Evolutionary conservation across 1,140 invertebrate species (phyloP), one percentile per base, ranked within the genome.

Genomic region (Danaus melanippus): DNA sequence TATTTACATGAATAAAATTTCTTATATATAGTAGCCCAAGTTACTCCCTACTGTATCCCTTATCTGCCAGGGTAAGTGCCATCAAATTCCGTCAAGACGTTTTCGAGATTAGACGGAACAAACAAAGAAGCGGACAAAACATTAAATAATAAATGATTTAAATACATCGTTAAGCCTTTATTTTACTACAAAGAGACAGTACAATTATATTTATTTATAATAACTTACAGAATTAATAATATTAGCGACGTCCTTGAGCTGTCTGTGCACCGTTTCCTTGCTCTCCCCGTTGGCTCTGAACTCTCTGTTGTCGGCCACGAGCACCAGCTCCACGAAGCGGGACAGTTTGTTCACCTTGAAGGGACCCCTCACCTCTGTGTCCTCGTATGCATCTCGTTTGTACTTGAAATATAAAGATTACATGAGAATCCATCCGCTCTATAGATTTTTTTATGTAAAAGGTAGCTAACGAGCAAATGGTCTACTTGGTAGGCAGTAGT

Each of bases 171-270:
- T n/a, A 7, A 32, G 7, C 4, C 2, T 32, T 4, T 32, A 32
- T 32, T 8, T 32, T 32, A 32, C 6, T 32, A 32, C 21, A 32
- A 32, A 32, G 21, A 8, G 21, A 32, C 21, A 32, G 6, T 32
- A 32, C 21, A 32, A 32, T 32, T 32, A 3, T 32, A 32, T 32
- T 32, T 45, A 9, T 50, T 39, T 43, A 41, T n/a, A n/a, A 9
- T 42, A 42, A 92, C 93, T 93, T 88, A 98, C 96, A 53, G 95
- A 93, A 88, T 97, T 98, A 46, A 98, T 95, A 79, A 98, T 97
- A 78, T 98, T 98, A 42, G 95, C 95, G 61, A 98, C 95, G 74
- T 97, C 93, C 84, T 97, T 97, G 78, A 94, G 92, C 73, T 95
- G 91, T 32, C 92, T 89, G 70, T 95, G 88, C 12, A 96, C 93